Evolutionary conservation across 2,797 vertebrate species (phyloP), one percentile per base, ranked within the genome.

Genomic region (Sylvia borin): DNA sequence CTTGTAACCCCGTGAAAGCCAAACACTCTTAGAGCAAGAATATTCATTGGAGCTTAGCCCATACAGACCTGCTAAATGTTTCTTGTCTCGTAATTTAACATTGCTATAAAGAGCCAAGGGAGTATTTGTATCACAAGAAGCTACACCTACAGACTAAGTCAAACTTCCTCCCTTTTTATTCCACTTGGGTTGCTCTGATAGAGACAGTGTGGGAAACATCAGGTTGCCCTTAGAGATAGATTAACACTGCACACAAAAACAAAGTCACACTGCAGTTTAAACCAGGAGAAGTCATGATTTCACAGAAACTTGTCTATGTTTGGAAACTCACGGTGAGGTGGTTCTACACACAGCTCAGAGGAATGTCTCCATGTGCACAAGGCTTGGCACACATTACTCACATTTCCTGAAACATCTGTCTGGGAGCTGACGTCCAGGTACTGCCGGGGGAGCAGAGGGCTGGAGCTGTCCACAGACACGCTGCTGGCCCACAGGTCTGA

Each of bases 401-500:
- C 99, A 81, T 98, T 99, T 32, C 98, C 98, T 0, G 99, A 98
- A 92, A 99, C 97, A 91, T 99, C 99, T 0, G 99, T 99, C 98
- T 99, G 99, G 43, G 99, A 99, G 95, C 99, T 99, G 57, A 99
- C 98, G 11, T 99, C 99, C 13, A 99, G 98, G 97, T 98, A 99
- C 85, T 99, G 98, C 25, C 97, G 98, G 1, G 98, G 98, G 27
- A 98, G 94, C 13, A 98, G 98, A 74, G 98, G 96, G 85, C 98
- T 97, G 0, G 99, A 99, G 97, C 97, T 98, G 57, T 98, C 98
- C 86, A 99, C 96, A 2, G 99, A 99, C 25, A 98, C 64, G 26
- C 95, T 98, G 97, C 99, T 99, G 97, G 98, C 97, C 99, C 99
- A 99, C 74, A 99, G 97, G 87, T 99, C 99, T 29, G 98, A 98